A percentile compares a stretch with the other conserved stretches of the same genome.
phyloP scores from a whole-genome alignment of 2,888 invertebrate genomes.

The Thecophora atra region DNA sequence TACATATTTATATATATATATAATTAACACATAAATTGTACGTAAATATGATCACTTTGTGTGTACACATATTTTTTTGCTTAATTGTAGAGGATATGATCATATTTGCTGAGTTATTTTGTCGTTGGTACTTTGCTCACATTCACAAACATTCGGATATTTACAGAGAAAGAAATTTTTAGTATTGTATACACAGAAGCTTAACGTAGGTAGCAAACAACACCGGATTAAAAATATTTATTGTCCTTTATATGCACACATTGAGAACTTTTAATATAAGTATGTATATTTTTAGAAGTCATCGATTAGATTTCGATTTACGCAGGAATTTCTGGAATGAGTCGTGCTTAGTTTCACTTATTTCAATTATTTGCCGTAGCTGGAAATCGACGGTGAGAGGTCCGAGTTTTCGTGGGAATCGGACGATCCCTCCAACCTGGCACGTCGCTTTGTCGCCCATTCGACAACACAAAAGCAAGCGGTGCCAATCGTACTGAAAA shows the following conservation, averaged over 20 bases:
- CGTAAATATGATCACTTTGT: not conserved
- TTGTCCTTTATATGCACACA: conserved; percentile 33
- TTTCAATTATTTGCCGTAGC: conserved; percentile 43
- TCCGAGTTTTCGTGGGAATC: conserved; percentile 48
- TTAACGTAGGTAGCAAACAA: conserved; percentile 26
- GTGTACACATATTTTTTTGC: not conserved
- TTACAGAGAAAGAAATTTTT: conserved; percentile 7
- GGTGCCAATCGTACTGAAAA: conserved; percentile 79
- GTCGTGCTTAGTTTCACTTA: not conserved
- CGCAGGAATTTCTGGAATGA: conserved; percentile 41
- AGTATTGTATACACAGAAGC: not conserved
- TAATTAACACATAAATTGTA: not conserved
- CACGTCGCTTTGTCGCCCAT: conserved; percentile 67
- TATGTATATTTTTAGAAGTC: not conserved
- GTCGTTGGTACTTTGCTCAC: not conserved
- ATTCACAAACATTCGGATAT: not conserved
- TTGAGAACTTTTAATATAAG: not conserved
- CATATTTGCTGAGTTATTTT: not conserved
- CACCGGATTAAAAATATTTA: conserved; percentile 24
- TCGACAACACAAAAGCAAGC: conserved; percentile 82
- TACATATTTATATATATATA: no score
- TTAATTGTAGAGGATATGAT: no score
- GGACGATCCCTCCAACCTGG: conserved; percentile 50
- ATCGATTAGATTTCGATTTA: not conserved
- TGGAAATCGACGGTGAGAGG: conserved; percentile 41